phyloP scores from a whole-genome alignment of 1,140 invertebrate genomes.

The Asbolus verrucosus region DNA sequence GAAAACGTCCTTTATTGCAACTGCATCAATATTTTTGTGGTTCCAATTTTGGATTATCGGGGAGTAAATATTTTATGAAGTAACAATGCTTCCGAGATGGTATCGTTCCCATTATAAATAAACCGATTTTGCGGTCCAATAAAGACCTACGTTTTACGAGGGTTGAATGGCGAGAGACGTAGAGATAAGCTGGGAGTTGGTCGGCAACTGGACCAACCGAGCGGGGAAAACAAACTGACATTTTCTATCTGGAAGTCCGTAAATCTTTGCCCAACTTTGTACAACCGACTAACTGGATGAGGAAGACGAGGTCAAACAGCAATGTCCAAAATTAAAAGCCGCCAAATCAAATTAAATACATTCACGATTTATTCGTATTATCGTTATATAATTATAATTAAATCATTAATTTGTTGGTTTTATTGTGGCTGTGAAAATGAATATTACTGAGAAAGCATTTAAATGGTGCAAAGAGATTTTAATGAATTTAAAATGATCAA shows the following conservation, averaged over 20 bases:
- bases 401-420: no score
- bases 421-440: no score
- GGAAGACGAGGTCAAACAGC: constrained; percentile 35
- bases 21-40: constrained; percentile 36
- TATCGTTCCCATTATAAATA: constrained; percentile 37
- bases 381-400: no score
- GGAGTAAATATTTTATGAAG: constrained; percentile 38
- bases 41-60: constrained; percentile 34
- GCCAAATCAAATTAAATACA: constrained; percentile 13
- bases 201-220: constrained; percentile 30
- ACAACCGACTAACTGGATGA: constrained; percentile 48
- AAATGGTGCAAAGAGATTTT: background rate
- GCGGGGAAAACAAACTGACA: constrained; percentile 54
- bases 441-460: constrained; percentile 3
- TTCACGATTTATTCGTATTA: constrained; percentile 4
- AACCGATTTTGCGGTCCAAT: constrained; percentile 38
- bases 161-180: constrained; percentile 33
- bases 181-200: constrained; percentile 37
- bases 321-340: constrained; percentile 45
- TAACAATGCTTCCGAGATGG: constrained; percentile 33
- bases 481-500: constrained; percentile 1
- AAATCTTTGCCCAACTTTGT: constrained; percentile 53
- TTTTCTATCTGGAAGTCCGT: constrained; percentile 57
- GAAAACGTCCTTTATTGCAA: constrained; percentile 23
- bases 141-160: constrained; percentile 38